Percentiles rank a stretch among this genome's conserved stretches.
Evolutionary conservation across 1,140 invertebrate species (phyloP).

Genomic region (Daktulosphaira vitifoliae): DNA sequence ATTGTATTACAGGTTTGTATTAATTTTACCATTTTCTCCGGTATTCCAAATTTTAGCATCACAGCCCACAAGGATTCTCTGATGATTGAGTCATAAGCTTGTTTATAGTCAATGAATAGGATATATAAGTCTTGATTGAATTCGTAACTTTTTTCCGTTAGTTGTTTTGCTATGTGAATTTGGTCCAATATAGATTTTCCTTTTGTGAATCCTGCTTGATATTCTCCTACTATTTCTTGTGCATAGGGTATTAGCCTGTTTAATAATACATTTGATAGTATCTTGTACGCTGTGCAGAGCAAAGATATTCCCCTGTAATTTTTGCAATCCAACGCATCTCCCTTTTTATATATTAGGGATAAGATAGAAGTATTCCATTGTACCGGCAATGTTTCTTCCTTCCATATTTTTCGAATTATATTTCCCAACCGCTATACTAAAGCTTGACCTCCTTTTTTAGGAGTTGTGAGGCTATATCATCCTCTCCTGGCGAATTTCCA

Average conservation of each 20-base stretch:
- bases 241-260: neutral
- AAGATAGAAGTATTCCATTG: no score
- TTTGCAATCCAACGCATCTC: no score
- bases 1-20: neutral
- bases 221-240: neutral
- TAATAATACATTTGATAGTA: neutral
- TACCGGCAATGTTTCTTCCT: no score
- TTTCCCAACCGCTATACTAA: neutral
- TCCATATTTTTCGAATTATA: no score
- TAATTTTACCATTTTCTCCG: conserved; percentile 1
- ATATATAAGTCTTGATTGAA: neutral
- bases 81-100: no score
- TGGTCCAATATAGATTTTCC: conserved; percentile 13
- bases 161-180: conserved; percentile 13
- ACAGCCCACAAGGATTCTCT: no score
- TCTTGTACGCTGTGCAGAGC: conserved; percentile 14
- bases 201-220: conserved; percentile 14
- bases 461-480: neutral
- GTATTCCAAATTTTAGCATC: no score
- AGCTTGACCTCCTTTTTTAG: conserved; percentile 1
- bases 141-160: conserved; percentile 12
- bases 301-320: no score
- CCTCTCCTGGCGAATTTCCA: conserved; percentile 3
- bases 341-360: no score
- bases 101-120: no score